Conservation (phyloP, 1,140 invertebrate genomes). For the Coboldia fuscipes region DNA sequence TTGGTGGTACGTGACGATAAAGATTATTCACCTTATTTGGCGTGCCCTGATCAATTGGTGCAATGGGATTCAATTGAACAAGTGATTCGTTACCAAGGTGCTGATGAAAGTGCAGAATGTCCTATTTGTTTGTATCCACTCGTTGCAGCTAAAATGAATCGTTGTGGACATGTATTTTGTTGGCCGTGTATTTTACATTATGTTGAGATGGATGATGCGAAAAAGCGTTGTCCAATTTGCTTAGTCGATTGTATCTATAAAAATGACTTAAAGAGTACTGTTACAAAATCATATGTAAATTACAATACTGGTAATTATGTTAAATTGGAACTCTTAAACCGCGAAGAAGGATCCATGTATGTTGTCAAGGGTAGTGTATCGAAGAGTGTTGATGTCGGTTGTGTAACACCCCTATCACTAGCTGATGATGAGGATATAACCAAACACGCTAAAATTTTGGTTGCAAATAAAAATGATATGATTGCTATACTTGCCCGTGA, state of each 20-base stretch:
- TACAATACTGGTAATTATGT: constrained; percentile 48
- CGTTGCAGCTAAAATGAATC: constrained; percentile 71
- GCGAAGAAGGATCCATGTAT: constrained; percentile 52
- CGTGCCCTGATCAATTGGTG: constrained; percentile 71
- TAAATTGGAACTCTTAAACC: constrained; percentile 69
- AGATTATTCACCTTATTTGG: constrained; percentile 49
- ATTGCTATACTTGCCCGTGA: constrained; percentile 50
- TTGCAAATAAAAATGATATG: constrained; percentile 38
- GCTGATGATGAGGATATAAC: constrained; percentile 23
- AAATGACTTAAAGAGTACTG: constrained; percentile 27
- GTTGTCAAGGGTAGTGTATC: constrained; percentile 34
- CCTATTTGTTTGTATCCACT: constrained; percentile 79
- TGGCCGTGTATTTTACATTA: constrained; percentile 92
- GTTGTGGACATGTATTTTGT: constrained; percentile 90
- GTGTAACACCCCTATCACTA: constrained; percentile 14
- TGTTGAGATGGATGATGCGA: constrained; percentile 57
- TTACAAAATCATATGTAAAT: constrained; percentile 29
- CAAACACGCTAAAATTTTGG: constrained; percentile 53
- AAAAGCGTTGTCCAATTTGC: constrained; percentile 71
- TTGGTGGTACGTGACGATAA: constrained; percentile 59
- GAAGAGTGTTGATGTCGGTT: constrained; percentile 5
- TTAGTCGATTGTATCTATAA: constrained; percentile 29
- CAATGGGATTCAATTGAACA: constrained; percentile 84
- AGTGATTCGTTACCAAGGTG: constrained; percentile 45
- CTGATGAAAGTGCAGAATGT: constrained; percentile 55